Base-by-base conservation (phyloP, 37 sponge, comb jelly and placozoan species). In the Beroe ovata region DNA sequence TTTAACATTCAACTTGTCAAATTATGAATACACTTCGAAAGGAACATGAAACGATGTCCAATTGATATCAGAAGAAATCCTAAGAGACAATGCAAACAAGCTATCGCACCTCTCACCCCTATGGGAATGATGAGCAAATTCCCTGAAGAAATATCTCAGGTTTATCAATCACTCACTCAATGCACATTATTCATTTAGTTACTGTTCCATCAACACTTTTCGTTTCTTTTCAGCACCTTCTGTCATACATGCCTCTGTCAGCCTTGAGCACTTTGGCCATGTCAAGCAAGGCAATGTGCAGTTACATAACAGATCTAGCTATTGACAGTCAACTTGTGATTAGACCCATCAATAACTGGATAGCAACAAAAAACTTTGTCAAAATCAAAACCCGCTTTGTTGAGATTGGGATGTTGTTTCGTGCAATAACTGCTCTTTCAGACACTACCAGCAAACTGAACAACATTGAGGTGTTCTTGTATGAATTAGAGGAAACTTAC, bases 311-410 rank as follows among this genome's bases (percentile, higher is more conserved):
- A n/a, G 54, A 77, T 23, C 54, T 77, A 11, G 22, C 84, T n/a
- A 77, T 77, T 0, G 84, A 77, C 47, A 77, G 54, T 41, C 84
- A 77, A 35, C 84, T 77, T 41, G 84, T 77, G 20, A 77, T 77
- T 4, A 30, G 84, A 42, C 84, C 84, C 8, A 77, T 77, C 4
- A 77, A 77, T 42, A 23, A 1, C 28, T 77, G 84, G 84, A 42
- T 77, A 42, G 47, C 1, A 39, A 8, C 22, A 2, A 77, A 77
- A 77, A 3, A 33, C 54, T 77, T 20, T 42, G 54, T 25, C 42
- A 42, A 39, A 29, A 77, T 77, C 11, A 77, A 42, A 29, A 25
- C 38, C 8, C 41, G 84, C 23, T 77, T 77, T 77, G 38, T 77
- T 14, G 84, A 77, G 54, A 77, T 77, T 40, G 84, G 84, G 0